These are phyloP conservation scores for Sinocyclocheilus grahami DNA, from an alignment of 2,113 vertebrate genomes.

Conservation along the genomic window DNA sequence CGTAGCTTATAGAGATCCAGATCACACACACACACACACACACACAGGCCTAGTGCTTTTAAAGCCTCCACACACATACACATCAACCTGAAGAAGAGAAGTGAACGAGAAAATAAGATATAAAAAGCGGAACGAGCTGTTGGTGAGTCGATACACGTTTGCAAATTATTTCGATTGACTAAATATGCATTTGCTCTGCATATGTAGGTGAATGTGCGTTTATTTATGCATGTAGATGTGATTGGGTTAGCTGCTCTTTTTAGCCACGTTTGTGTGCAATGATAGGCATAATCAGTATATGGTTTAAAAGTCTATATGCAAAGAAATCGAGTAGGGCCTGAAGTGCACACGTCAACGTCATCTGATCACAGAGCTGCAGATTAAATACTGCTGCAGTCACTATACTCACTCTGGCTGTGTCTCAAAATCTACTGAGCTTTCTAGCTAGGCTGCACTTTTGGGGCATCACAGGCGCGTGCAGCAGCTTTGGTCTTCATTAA, in stretches of 20 bases:
- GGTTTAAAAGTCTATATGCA: background rate
- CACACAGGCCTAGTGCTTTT: slow-evolving; percentile 36
- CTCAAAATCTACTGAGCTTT: background rate
- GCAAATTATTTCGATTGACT: background rate
- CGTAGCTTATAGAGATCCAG: slow-evolving; percentile 39
- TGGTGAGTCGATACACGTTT: slow-evolving; percentile 29
- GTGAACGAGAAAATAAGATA: background rate
- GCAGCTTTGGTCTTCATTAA: background rate
- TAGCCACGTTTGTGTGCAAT: background rate
- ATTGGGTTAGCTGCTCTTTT: background rate
- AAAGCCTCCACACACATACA: slow-evolving; percentile 2
- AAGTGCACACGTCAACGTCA: slow-evolving; percentile 58
- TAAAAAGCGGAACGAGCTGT: background rate
- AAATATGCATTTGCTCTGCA: background rate
- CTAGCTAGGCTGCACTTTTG: background rate
- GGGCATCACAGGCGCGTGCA: background rate
- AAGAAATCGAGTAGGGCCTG: slow-evolving; percentile 4
- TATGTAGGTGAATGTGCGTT: background rate
- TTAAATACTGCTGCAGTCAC: slow-evolving; percentile 42
- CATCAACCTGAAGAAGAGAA: slow-evolving; percentile 4
- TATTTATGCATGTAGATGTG: background rate
- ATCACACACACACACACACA: slow-evolving; percentile 34
- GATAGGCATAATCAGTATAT: background rate
- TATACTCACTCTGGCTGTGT: slow-evolving; percentile 20
- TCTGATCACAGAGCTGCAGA: slow-evolving; percentile 44